phyloP scores from a whole-genome alignment of 1,140 invertebrate species.

The Drosophila triauraria region DNA sequence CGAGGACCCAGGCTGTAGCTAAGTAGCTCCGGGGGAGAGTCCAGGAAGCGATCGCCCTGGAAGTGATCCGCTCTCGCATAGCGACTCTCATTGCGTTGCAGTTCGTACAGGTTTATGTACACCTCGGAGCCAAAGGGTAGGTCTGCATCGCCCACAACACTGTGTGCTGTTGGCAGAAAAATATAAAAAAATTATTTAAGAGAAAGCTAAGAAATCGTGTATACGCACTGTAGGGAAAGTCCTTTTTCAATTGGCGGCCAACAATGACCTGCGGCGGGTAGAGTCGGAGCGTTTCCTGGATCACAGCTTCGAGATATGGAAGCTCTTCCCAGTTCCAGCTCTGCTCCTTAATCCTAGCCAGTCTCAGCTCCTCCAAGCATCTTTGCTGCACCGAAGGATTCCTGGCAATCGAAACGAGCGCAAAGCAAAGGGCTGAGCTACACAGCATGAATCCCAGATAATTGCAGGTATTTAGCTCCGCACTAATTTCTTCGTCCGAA shows the following conservation, averaged over 20 bases:
- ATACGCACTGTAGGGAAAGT: slow-evolving; percentile 53
- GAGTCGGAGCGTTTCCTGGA: slow-evolving; percentile 52
- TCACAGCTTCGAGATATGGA: slow-evolving; percentile 51
- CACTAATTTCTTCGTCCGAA: slow-evolving; percentile 32
- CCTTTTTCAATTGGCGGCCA: slow-evolving; percentile 31
- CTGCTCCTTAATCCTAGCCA: background rate
- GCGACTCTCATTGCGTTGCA: slow-evolving; percentile 47
- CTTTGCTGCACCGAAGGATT: slow-evolving; percentile 61
- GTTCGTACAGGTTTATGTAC: slow-evolving; percentile 63
- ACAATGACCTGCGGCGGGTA: slow-evolving; percentile 68
- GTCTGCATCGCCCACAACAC: slow-evolving; percentile 37
- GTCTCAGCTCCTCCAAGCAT: slow-evolving; percentile 48
- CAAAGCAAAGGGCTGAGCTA: slow-evolving; percentile 55
- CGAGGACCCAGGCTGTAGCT: slow-evolving; percentile 60
- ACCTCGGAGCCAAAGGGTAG: slow-evolving; percentile 59
- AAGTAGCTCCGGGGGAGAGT: slow-evolving; percentile 35
- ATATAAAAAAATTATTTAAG: background rate
- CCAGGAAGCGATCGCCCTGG: slow-evolving; percentile 48
- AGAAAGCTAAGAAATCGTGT: background rate
- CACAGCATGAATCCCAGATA: slow-evolving; percentile 60
- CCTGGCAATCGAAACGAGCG: slow-evolving; percentile 55
- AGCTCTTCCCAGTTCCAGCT: slow-evolving; percentile 10
- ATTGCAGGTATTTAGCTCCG: slow-evolving; percentile 60
- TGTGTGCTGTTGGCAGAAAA: slow-evolving; percentile 37
- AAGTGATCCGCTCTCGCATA: slow-evolving; percentile 30